A percentile compares a stretch with the other conserved stretches of the same genome.
Conservation (phyloP, 2,888 invertebrate species). For the Acrobasis suavella region DNA sequence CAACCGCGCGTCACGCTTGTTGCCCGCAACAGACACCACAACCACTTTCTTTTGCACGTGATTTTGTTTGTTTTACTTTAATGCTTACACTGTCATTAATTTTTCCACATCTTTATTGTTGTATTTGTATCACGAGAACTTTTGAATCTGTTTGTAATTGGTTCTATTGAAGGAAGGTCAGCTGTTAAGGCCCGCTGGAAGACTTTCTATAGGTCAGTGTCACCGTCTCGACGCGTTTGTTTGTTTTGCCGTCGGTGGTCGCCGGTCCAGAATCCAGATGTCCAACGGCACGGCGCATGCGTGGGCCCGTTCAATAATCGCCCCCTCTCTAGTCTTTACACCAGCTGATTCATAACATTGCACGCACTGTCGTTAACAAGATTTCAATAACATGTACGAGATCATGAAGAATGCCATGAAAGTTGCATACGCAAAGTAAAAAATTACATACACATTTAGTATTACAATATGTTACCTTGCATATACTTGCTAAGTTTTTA, state of each 20-base stretch:
- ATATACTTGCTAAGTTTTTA: too few species aligned
- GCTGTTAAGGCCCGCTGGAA: conserved; percentile 35
- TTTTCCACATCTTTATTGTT: background rate
- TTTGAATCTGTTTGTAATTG: background rate
- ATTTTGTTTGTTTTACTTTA: conserved; percentile 57
- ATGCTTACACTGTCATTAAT: conserved; percentile 6
- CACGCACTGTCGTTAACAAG: conserved; percentile 24
- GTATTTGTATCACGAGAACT: background rate
- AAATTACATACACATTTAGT: too few species aligned
- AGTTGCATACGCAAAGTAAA: too few species aligned
- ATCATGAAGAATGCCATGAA: too few species aligned
- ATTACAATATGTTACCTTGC: too few species aligned
- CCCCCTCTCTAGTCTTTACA: conserved; percentile 38
- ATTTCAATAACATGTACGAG: background rate
- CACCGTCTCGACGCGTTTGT: conserved; percentile 64
- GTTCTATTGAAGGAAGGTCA: conserved; percentile 17
- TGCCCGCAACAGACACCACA: conserved; percentile 54
- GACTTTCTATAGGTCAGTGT: conserved; percentile 62
- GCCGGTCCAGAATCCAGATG: conserved; percentile 51
- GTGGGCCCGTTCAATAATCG: conserved; percentile 70
- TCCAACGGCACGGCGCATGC: conserved; percentile 64
- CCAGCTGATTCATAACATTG: conserved; percentile 53
- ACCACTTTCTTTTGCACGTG: conserved; percentile 76
- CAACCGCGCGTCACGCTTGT: conserved; percentile 62
- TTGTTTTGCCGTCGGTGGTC: conserved; percentile 66